Base-by-base conservation (phyloP, 2,113 vertebrate genomes). In the Corythornis cristatus region DNA sequence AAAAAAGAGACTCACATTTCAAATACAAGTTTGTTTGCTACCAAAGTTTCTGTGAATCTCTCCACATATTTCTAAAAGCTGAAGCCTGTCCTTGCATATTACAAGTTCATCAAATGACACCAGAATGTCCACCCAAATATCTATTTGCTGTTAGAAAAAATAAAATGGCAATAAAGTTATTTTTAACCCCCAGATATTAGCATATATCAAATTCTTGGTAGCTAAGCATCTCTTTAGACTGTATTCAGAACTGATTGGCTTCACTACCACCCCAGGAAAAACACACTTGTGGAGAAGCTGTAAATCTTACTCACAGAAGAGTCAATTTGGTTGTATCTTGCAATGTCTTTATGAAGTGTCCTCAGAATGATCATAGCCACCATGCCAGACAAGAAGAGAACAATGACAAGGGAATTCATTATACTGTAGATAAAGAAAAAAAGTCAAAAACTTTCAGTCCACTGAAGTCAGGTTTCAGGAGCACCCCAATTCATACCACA, bases 341-440 rank as follows among this genome's bases (percentile, higher is more conserved):
- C 98, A 94, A 98, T 99, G 93, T 99, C 98, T 96, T 98, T 98
- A 94, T 98, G 98, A 80, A 99, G 96, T 26, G 98, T 99, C 93
- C 98, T 98, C 94, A 99, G 92, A 96, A 99, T 98, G 70, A 99
- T 98, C 98, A 99, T 98, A 83, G 98, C 98, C 94, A 99, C 98
- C 98, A 99, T 99, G 54, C 98, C 99, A 88, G 98, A 99, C 74
- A 99, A 97, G 97, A 99, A 99, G 48, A 99, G 98, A 85, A 98
- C 97, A 68, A 99, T 98, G 83, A 99, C 98, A 33, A 99, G 97
- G 40, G 98, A 99, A 97, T 99, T 99, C 98, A 99, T 98, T 81
- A 99, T 99, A 93, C 98, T 99, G 95, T 31, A 96, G 71, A 81
- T 66, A 95, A 60, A 93, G 87, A 93, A 90, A 35, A 35, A 51